Conservation (phyloP, 2,113 vertebrate species). For the Antechinus flavipes region DNA sequence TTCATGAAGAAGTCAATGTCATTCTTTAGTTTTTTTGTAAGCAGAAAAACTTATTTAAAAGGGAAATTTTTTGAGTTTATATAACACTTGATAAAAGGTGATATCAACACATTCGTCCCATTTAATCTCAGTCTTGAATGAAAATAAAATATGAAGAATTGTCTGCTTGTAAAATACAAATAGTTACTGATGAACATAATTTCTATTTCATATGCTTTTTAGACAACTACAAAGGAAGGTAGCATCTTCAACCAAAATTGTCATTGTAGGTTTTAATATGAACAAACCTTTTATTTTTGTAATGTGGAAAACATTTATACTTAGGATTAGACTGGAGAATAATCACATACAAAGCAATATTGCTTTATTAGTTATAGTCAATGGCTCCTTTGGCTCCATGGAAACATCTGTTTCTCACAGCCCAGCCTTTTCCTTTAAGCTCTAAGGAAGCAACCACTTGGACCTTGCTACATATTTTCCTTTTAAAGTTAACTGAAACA, state of each 20-base stretch:
- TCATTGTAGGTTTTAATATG: constrained; percentile 12
- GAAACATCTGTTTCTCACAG: background rate
- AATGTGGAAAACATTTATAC: constrained; percentile 6
- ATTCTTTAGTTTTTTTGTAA: background rate
- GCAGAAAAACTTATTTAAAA: background rate
- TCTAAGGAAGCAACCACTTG: background rate
- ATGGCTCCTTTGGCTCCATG: constrained; percentile 5
- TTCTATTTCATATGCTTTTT: constrained; percentile 28
- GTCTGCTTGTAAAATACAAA: background rate
- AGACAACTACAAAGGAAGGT: background rate
- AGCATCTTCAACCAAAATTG: constrained; percentile 29
- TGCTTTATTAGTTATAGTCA: constrained; percentile 15
- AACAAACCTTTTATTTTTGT: constrained; percentile 41
- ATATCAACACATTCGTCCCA: background rate
- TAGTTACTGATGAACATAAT: background rate
- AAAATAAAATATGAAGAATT: constrained; percentile 28
- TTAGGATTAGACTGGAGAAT: constrained; percentile 30
- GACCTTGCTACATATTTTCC: background rate
- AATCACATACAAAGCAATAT: background rate
- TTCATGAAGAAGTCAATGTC: background rate
- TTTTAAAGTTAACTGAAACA: constrained; percentile 25
- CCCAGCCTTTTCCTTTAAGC: background rate
- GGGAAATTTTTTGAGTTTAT: background rate
- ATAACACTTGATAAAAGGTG: background rate
- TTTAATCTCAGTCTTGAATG: constrained; percentile 2